Base-by-base conservation (phyloP, 1,140 invertebrate species). In the Hylyphantes graminicola region DNA sequence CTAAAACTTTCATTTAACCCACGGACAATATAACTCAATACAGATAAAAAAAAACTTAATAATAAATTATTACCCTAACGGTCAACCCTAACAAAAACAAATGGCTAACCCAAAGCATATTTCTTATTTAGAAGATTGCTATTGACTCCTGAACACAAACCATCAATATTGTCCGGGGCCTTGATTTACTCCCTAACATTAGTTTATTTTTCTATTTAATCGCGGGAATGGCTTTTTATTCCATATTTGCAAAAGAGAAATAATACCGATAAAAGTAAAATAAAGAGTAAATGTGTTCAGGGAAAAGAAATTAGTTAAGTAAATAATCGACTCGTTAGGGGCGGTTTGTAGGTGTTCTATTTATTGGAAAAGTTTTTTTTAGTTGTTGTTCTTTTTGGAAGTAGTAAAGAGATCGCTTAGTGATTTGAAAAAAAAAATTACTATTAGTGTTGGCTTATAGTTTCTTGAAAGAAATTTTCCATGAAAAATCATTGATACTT, bases 71-170 rank as follows among this genome's bases (percentile, higher is more conserved):
- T 70, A 70, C 21, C 68, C 50, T 35, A 35, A 53, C 65, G 54
- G 68, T 53, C 68, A 70, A 51, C 54, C 50, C 50, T 70, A 70
- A 70, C 50, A 13, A 15, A 64, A 76, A 63, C n/a, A 76, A 76
- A 63, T 63, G 57, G 74, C 13, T 4, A 15, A 19, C 48, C 54
- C 35, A 19, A 57, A 51, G 50, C 64, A 61, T 67, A 67, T 78
- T 67, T 78, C 76, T 53, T 67, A 78, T 54, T 78, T 68, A 17
- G 76, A 78, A 78, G 63, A 78, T 78, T 78, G 53, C 21, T 78
- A 78, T 78, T 78, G 76, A 78, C 76, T 35, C n/a, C 48, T 67
- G 35, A 17, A 21, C 48, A 51, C 55, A 50, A 35, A 35, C 63
- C 76, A 78, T 78, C 64, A 78, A 78, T 78, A 67, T 19, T 74